Conservation (phyloP, 2,797 vertebrate species). For the Sphenodon punctatus region DNA sequence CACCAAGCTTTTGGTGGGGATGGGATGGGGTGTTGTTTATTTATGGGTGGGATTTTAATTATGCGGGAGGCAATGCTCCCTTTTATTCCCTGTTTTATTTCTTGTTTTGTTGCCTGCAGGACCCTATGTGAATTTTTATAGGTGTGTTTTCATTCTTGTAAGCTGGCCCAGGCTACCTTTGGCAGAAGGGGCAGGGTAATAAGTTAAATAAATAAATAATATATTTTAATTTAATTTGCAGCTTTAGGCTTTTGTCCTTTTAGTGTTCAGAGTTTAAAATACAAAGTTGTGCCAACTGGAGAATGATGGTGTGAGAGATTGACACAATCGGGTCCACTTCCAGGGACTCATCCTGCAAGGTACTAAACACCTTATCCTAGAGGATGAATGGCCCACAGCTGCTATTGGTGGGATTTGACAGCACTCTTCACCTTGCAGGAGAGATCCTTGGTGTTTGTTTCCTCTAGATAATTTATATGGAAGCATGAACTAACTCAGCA, state of each 20-base stretch:
- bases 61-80: no score
- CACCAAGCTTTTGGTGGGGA: no score
- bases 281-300: background rate
- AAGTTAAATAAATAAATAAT: no score
- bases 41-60: no score
- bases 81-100: no score
- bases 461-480: background rate
- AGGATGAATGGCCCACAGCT: background rate
- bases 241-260: slow-evolving; percentile 42
- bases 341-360: background rate
- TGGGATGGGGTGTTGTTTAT: no score
- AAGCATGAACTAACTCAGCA: background rate
- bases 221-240: slow-evolving; percentile 46
- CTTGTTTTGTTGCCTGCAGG: no score
- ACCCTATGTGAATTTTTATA: no score
- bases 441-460: background rate
- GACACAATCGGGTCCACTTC: background rate
- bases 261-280: background rate
- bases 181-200: no score
- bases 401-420: background rate
- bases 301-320: background rate
- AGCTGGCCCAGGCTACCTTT: no score
- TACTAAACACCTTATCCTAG: rapidly evolving
- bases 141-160: no score
- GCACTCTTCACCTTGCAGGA: rapidly evolving